Conservation (phyloP, 2,888 invertebrate species). For the Helleia helle region DNA sequence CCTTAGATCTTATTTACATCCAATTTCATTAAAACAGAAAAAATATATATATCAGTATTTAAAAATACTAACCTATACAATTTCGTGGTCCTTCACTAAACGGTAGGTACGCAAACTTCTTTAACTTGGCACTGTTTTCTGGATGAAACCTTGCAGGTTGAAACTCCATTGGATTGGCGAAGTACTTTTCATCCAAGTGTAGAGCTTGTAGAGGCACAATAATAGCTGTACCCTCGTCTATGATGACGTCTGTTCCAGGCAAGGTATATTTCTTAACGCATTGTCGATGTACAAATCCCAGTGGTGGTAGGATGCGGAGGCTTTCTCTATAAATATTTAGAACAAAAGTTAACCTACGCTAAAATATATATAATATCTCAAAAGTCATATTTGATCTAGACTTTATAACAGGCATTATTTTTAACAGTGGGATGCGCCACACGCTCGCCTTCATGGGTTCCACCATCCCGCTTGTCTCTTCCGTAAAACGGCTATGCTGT, state of each 20-base stretch:
- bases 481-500: too few species aligned
- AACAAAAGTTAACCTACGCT: too few species aligned
- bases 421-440: too few species aligned
- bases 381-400: too few species aligned
- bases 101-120: slow-evolving; percentile 17
- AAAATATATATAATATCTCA: too few species aligned
- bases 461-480: too few species aligned
- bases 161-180: slow-evolving; percentile 19
- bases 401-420: too few species aligned
- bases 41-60: too few species aligned
- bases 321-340: slow-evolving; percentile 8
- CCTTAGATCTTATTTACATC: too few species aligned
- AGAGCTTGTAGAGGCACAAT: slow-evolving; percentile 19
- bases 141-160: slow-evolving; percentile 20
- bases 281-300: slow-evolving; percentile 40
- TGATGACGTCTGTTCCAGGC: slow-evolving; percentile 40
- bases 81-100: slow-evolving; percentile 20
- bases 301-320: slow-evolving; percentile 50
- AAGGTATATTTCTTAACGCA: slow-evolving; percentile 45
- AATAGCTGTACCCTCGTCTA: slow-evolving; percentile 25
- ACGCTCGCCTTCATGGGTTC: too few species aligned
- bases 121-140: slow-evolving; percentile 5
- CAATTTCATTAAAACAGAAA: too few species aligned
- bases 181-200: slow-evolving; percentile 21
- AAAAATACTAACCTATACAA: slow-evolving; percentile 20